Base-by-base conservation (phyloP, 1,140 invertebrate species). In the Hyposmocoma kahamanoa region DNA sequence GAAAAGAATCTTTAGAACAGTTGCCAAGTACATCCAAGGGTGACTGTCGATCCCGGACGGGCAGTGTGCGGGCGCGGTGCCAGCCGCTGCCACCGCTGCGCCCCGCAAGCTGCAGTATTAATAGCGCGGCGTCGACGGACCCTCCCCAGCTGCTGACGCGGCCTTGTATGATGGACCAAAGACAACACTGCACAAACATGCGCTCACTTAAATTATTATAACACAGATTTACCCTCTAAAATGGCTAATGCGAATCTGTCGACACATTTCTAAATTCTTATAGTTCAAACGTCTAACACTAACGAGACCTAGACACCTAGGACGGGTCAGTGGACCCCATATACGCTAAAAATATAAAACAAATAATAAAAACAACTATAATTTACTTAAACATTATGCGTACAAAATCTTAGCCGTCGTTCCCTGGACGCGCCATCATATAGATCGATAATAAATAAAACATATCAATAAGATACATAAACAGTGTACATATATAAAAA, bases 351-450 rank as follows among this genome's bases (percentile, higher is more conserved):
- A 67, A 65, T 60, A 53, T 53, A 64, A 70, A 67, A 69, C 61
- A 72, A 78, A 67, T 62, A 75, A 77, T 72, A 74, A 79, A 82
- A 80, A 83, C 76, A 77, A 74, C 72, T 82, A 79, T 79, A 82
- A 79, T 76, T 80, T 79, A 80, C 77, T 81, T 81, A 80, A 51
- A 72, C 64, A 79, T 80, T 80, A 83, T 77, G 76, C 79, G 76
- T 83, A 83, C 69, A 83, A 83, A 82, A 65, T 66, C 59, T 63
- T 73, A 79, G 64, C 59, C 67, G 50, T 73, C 68, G 52, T 62
- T 61, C 62, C 59, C 64, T 69, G 65, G 56, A 62, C 59, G 60
- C 53, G 53, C 59, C 59, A 59, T 66, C 59, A 49, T 65, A 70
- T 56, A 68, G 53, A 74, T 71, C 62, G 59, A 66, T 76, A 65